These are phyloP conservation scores for Ectemnius cavifrons DNA, from an alignment of 2,888 invertebrate species.

Conservation along the genomic window DNA sequence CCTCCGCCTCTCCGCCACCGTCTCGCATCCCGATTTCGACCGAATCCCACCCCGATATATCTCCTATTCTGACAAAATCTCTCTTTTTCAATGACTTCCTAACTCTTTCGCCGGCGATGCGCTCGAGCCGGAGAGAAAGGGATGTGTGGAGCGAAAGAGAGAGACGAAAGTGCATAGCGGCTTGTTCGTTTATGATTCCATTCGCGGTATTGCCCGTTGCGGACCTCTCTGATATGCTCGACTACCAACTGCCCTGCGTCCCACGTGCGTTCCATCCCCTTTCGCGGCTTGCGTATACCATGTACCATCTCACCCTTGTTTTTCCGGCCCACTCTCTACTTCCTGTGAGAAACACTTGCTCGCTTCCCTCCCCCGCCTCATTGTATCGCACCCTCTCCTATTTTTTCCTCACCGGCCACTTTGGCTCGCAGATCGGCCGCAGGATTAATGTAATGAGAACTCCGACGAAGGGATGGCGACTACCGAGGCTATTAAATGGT, in stretches of 20 bases:
- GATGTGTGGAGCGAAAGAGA: conserved; percentile 22
- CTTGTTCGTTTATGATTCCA: conserved; percentile 36
- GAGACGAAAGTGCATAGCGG: conserved; percentile 42
- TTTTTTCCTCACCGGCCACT: too few relatives aligned
- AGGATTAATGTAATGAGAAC: too few relatives aligned
- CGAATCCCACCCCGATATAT: conserved; percentile 61
- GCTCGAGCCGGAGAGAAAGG: conserved; percentile 10
- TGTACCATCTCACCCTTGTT: too few relatives aligned
- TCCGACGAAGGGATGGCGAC: too few relatives aligned
- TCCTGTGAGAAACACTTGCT: too few relatives aligned
- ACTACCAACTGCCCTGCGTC: not conserved
- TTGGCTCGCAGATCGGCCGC: too few relatives aligned
- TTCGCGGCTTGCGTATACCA: not conserved
- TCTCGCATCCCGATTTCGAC: conserved; percentile 60
- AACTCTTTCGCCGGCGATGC: conserved; percentile 53
- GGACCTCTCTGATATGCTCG: not conserved
- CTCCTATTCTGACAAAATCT: conserved; percentile 67
- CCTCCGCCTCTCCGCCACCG: conserved; percentile 45
- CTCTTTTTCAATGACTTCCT: conserved; percentile 72
- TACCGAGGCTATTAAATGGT: not conserved
- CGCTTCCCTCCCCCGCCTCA: too few relatives aligned
- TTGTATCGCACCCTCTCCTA: too few relatives aligned
- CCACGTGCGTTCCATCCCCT: not conserved
- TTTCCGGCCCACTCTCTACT: too few relatives aligned
- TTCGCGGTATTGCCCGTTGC: conserved; percentile 8